phyloP scores from a whole-genome alignment of 2,113 vertebrate genomes.

The Indicator indicator region DNA sequence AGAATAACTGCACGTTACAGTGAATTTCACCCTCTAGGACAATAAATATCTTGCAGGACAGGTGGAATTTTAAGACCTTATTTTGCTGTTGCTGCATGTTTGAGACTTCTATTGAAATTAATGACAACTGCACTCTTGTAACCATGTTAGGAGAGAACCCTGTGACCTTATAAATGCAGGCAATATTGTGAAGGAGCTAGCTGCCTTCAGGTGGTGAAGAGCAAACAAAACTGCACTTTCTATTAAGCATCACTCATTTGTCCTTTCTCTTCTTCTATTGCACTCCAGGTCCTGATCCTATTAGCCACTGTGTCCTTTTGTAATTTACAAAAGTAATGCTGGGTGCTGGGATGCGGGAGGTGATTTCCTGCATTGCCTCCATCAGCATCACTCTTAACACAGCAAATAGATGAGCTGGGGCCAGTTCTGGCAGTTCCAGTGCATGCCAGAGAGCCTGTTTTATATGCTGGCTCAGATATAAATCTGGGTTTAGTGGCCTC shows the following conservation, averaged over 20 bases:
- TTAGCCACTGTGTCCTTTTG: constrained; percentile 51
- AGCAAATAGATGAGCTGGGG: neutral
- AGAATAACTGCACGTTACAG: neutral
- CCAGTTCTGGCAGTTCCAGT: neutral
- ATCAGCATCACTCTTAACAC: neutral
- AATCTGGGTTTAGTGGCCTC: neutral
- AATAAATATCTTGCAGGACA: constrained; percentile 41
- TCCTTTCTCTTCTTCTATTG: constrained; percentile 30
- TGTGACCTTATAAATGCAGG: constrained; percentile 53
- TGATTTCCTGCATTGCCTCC: neutral
- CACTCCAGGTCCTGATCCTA: constrained; percentile 38
- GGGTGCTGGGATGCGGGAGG: neutral
- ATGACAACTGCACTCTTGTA: constrained; percentile 19
- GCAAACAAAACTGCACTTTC: constrained; percentile 53
- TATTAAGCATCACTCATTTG: constrained; percentile 37
- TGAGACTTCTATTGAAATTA: constrained; percentile 52
- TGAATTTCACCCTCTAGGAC: constrained; percentile 6
- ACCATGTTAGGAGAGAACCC: constrained; percentile 32
- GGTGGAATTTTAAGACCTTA: constrained; percentile 55
- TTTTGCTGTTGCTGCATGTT: constrained; percentile 64
- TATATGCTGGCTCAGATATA: constrained; percentile 4
- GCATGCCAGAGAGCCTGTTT: neutral
- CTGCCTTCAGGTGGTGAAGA: constrained; percentile 57
- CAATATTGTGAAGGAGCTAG: constrained; percentile 29
- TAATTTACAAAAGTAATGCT: constrained; percentile 47